Evolutionary conservation across 2,888 invertebrate genomes (phyloP).

Genomic region (Baronia brevicornis): DNA sequence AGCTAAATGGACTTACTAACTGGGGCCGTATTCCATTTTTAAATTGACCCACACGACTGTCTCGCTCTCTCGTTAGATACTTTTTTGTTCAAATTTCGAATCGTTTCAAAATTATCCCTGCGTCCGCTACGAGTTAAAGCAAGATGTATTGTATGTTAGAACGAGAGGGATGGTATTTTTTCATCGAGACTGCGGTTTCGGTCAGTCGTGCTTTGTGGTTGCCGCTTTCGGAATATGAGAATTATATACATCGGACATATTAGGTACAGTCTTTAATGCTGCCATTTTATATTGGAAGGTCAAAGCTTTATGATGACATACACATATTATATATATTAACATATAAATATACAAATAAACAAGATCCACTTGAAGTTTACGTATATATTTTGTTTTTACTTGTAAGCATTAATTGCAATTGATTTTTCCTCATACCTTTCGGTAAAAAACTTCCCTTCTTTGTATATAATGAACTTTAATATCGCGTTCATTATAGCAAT

Average conservation of each 20-base stretch:
- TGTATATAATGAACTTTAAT: no score
- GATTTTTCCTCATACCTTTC: no score
- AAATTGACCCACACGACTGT: slow-evolving; percentile 28
- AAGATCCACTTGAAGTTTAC: no score
- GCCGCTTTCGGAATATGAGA: slow-evolving; percentile 12
- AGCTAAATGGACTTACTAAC: slow-evolving; percentile 13
- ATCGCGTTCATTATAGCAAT: no score
- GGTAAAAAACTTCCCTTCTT: no score
- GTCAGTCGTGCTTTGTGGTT: slow-evolving; percentile 24
- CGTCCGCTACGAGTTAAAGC: slow-evolving; percentile 15
- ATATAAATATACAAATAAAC: no score
- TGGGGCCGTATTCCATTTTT: slow-evolving; percentile 30
- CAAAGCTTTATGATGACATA: no score
- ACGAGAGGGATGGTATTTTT: slow-evolving; percentile 3
- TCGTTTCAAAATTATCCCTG: slow-evolving; percentile 30
- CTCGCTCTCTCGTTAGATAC: slow-evolving; percentile 22
- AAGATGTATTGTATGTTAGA: slow-evolving; percentile 21
- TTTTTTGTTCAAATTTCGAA: slow-evolving; percentile 34
- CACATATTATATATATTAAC: no score
- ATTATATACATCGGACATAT: slow-evolving; percentile 3
- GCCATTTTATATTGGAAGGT: no score
- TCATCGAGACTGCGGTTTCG: slow-evolving; percentile 25
- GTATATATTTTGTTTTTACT: no score
- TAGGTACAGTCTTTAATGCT: no score
- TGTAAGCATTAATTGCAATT: no score